Base-by-base conservation (phyloP, 2,888 invertebrate genomes). In the Orthosia gracilis region DNA sequence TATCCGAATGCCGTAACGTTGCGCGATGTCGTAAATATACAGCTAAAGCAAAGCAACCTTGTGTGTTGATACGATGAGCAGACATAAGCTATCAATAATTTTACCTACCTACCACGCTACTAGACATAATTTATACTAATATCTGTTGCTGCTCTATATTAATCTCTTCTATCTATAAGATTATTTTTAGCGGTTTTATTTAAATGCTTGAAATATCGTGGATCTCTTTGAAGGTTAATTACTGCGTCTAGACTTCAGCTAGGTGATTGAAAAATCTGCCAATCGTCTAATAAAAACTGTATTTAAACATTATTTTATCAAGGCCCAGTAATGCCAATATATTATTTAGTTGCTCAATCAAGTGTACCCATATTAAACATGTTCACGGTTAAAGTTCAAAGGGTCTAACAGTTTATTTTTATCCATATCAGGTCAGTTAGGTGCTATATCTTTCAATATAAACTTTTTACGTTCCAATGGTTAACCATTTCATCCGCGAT, bases 11-110 rank as follows among this genome's bases (percentile, higher is more conserved):
- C 67, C 79, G 78, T 85, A 73, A 84, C 66, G 62, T 73, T 85
- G 75, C 73, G n/a, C n/a, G n/a, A n/a, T n/a, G n/a, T n/a, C n/a
- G 61, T 77, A 86, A 88, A 88, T 85, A 88, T 84, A 84, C 77
- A 71, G 66, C 73, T 72, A 69, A 76, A 62, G 62, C 63, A 66
- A 73, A 72, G 45, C 61, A 64, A 45, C 54, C 61, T 75, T 77
- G 68, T 61, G 47, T 66, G 70, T 73, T 70, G 63, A 62, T 72
- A 63, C 65, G 65, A 69, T 75, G 69, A 61, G 73, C 80, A 78
- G 76, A 73, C 68, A 78, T 74, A 67, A 58, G 45, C 71, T 70
- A 80, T 78, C 67, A 69, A 71, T 73, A 66, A 65, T 69, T 62
- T 57, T 52, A 57, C 23, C 47, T 66, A 65, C 58, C 45, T 67